Percentiles rank a stretch among this genome's conserved stretches.
These are phyloP conservation scores for Acrobeloides nanus DNA, from an alignment of 2,888 invertebrate species.

Conservation along the genomic window DNA sequence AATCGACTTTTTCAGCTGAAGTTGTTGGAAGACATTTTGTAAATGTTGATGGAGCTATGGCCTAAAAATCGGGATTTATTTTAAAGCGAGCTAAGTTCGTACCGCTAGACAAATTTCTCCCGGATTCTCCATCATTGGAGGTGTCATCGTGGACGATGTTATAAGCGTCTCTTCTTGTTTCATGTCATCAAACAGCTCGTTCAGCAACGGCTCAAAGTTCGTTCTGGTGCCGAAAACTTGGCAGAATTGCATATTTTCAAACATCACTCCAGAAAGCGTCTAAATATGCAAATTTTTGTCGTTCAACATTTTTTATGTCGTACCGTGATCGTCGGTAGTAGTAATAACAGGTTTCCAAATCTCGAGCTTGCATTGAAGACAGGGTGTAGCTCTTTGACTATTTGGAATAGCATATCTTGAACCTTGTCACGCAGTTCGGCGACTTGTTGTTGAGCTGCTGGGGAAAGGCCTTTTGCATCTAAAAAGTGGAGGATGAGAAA, in stretches of 20 bases:
- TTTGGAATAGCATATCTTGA: constrained; percentile 52
- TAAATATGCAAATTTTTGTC: constrained; percentile 14
- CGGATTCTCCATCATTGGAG: constrained; percentile 45
- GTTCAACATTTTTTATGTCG: constrained; percentile 2
- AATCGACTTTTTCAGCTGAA: constrained; percentile 17
- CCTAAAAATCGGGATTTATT: constrained; percentile 9
- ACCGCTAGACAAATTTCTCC: constrained; percentile 43
- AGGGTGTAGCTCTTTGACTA: constrained; percentile 49
- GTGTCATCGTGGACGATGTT: constrained; percentile 14
- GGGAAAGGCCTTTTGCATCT: constrained; percentile 49
- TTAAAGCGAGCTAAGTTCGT: not conserved
- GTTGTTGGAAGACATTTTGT: not conserved
- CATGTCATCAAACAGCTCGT: constrained; percentile 44
- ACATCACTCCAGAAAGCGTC: constrained; percentile 51
- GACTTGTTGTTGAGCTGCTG: constrained; percentile 38
- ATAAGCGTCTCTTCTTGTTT: constrained; percentile 18
- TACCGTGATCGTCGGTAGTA: constrained; percentile 50
- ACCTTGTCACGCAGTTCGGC: constrained; percentile 47
- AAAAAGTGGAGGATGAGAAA: constrained; percentile 7
- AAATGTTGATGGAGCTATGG: constrained; percentile 16
- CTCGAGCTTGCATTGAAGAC: constrained; percentile 42
- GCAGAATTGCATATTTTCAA: constrained; percentile 52
- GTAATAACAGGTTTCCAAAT: constrained; percentile 48
- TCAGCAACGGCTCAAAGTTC: constrained; percentile 39
- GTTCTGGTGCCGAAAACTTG: constrained; percentile 33